phyloP scores from a whole-genome alignment of 2,888 invertebrate species.

The Dorcus hopei region DNA sequence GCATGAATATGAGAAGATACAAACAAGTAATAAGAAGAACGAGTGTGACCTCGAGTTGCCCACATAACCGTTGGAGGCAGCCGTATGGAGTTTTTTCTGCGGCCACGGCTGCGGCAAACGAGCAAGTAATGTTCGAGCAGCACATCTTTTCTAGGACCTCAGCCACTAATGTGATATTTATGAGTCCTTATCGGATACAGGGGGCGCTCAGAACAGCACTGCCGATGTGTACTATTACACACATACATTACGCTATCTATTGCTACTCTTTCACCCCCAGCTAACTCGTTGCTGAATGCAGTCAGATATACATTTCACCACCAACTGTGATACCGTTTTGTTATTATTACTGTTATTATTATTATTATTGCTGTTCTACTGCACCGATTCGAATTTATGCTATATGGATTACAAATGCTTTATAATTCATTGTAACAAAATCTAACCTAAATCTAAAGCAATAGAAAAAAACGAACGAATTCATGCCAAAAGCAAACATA shows the following conservation, averaged over 20 bases:
- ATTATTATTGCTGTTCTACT: constrained; percentile 1
- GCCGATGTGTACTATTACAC: constrained; percentile 37
- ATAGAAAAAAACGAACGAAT: no score
- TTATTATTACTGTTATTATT: neutral
- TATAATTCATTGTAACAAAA: no score
- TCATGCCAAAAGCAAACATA: no score
- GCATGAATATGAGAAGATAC: neutral
- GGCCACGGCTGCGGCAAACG: constrained; percentile 45
- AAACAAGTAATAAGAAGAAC: neutral
- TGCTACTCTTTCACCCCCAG: neutral
- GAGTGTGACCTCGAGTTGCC: neutral
- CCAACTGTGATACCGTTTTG: neutral
- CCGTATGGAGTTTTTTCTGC: constrained; percentile 38
- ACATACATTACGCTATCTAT: constrained; percentile 30
- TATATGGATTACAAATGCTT: no score
- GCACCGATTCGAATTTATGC: neutral
- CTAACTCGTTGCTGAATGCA: neutral
- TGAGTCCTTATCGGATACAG: constrained; percentile 45
- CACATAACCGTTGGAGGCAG: constrained; percentile 36
- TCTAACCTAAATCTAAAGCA: no score
- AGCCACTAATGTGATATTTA: constrained; percentile 48
- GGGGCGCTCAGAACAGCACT: constrained; percentile 27
- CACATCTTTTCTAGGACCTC: constrained; percentile 40
- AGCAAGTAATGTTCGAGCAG: constrained; percentile 46
- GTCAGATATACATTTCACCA: neutral